Evolutionary conservation across 2,888 invertebrate species (phyloP), one percentile per base, ranked within the genome.

Genomic region (Lasioglossum vierecki): DNA sequence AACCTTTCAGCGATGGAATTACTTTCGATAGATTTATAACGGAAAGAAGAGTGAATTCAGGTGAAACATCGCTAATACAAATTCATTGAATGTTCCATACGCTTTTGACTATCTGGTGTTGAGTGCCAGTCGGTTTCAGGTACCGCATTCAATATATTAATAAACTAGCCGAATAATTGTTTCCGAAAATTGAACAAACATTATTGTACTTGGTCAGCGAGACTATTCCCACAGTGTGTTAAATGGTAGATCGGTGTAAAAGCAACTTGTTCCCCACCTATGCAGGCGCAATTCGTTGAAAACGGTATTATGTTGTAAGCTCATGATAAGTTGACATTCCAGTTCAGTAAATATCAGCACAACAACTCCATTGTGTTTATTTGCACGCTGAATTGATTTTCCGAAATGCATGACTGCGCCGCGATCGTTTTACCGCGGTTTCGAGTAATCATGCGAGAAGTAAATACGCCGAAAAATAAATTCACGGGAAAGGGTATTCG

Each of bases 281-380:
- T 15, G 26, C 46, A 15, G 35, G 39, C 18, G 35, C 13, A 44
- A 63, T 60, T 66, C 63, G 63, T 63, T 22, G 63, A 35, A 73
- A 63, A 39, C 35, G 70, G 35, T 80, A 74, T 80, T 80, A 80
- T 53, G 35, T 74, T 66, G 49, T 49, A 26, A 18, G 44, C 49
- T 35, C 73, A 5, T 35, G 73, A 53, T 73, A 73, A 49, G 35
- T 73, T 49, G 44, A 46, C 66, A 46, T 63, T 49, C 13, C 39
- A 53, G 49, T 26, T 73, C 30, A 35, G 39, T 57, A 57, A 71
- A 30, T 41, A 71, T 70, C 53, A 39, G n/a, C 53, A 5, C 39
- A 79, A 66, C 46, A n/a, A 66, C 63, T 39, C 66, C 6, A 53
- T 74, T 74, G 18, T 46, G 71, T 78, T 79, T 79, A 74, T 74